Conservation (phyloP, 2,113 vertebrate genomes). For the Coreoperca whiteheadi region DNA sequence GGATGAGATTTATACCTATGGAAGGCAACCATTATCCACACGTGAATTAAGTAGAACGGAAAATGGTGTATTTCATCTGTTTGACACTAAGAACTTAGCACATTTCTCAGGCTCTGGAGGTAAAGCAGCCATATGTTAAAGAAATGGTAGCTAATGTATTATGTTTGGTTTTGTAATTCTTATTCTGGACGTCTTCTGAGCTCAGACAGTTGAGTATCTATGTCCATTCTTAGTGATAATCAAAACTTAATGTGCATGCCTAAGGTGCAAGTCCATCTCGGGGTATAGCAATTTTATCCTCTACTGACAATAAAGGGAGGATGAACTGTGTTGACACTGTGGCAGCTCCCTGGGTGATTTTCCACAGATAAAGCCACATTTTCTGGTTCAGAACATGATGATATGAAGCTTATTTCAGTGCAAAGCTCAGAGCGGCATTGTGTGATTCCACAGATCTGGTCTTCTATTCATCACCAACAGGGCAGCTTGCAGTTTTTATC, state of each 20-base stretch:
- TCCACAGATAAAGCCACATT: conserved; percentile 55
- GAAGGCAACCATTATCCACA: conserved; percentile 45
- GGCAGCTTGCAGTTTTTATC: conserved; percentile 58
- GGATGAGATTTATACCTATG: conserved; percentile 69
- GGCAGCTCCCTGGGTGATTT: conserved; percentile 50
- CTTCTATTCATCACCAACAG: conserved; percentile 64
- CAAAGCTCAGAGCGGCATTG: conserved; percentile 52
- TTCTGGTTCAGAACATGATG: conserved; percentile 44
- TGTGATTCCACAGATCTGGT: conserved; percentile 55
- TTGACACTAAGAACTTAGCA: conserved; percentile 35
- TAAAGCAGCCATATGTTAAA: conserved; percentile 30
- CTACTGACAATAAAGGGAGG: conserved; percentile 36
- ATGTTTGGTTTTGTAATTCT: conserved; percentile 4
- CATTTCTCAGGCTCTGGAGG: conserved; percentile 18
- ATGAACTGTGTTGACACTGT: conserved; percentile 45
- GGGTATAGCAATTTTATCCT: conserved; percentile 36
- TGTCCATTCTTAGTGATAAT: conserved; percentile 29
- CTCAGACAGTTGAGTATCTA: conserved; percentile 1
- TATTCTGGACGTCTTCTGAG: background rate
- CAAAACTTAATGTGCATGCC: conserved; percentile 41
- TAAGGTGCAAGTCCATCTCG: conserved; percentile 37
- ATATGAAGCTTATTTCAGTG: conserved; percentile 62
- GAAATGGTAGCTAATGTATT: conserved; percentile 25
- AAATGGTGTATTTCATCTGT: conserved; percentile 52
- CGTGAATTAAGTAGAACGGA: conserved; percentile 47